These are phyloP conservation scores for Pantherophis guttatus DNA, from an alignment of 2,113 vertebrate species.

Conservation along the genomic window DNA sequence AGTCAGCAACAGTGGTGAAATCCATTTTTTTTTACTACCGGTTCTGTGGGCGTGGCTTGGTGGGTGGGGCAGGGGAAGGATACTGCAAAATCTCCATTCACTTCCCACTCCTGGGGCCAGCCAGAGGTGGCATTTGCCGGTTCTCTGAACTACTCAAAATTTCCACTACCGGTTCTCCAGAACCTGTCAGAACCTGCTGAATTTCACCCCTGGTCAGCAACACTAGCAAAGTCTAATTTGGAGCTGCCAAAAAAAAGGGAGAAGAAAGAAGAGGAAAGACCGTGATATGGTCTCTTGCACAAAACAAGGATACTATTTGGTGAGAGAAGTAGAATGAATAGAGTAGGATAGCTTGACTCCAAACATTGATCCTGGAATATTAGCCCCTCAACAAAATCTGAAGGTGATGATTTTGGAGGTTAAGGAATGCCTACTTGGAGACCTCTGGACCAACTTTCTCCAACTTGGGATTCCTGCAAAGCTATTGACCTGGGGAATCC, in stretches of 20 bases:
- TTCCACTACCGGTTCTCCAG: no score
- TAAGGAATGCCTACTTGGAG: not conserved
- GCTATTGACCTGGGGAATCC: not conserved
- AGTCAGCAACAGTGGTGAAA: not conserved
- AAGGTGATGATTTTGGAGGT: not conserved
- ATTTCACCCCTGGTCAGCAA: not conserved
- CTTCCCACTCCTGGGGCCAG: no score
- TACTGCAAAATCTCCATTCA: no score
- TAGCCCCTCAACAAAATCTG: not conserved
- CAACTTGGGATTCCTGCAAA: not conserved
- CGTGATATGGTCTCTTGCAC: not conserved
- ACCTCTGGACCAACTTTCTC: not conserved
- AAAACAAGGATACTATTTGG: not conserved
- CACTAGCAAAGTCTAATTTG: not conserved
- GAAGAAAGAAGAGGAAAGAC: not conserved
- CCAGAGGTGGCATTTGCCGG: no score
- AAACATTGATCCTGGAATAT: not conserved
- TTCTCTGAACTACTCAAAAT: no score
- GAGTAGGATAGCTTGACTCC: not conserved
- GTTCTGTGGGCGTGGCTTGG: no score
- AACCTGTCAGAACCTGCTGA: no score
- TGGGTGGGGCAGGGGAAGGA: no score
- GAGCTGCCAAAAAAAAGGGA: not conserved
- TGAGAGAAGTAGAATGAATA: not conserved
- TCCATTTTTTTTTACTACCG: no score